phyloP scores from a whole-genome alignment of 2,113 vertebrate species.

The Campylomormyrus numenius region DNA sequence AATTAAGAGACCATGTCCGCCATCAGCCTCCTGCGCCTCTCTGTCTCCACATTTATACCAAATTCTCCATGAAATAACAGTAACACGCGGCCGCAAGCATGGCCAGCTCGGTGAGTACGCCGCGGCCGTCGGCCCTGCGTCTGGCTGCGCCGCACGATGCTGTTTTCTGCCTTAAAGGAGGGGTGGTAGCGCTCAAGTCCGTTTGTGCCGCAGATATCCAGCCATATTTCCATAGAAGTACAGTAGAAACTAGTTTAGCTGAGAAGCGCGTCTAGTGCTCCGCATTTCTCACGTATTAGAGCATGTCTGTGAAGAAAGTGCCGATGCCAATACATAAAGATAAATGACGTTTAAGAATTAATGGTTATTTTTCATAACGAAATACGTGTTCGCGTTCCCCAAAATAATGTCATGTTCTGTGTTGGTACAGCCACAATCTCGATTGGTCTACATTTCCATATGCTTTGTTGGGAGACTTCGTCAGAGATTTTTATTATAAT shows the following conservation, averaged over 20 bases:
- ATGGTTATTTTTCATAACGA: background rate
- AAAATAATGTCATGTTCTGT: constrained; percentile 8
- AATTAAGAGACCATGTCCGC: constrained; percentile 74
- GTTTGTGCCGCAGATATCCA: constrained; percentile 30
- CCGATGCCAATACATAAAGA: constrained; percentile 1
- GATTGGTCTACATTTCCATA: background rate
- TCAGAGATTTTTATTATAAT: background rate
- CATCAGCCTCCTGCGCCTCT: constrained; percentile 53
- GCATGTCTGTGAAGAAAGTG: constrained; percentile 27
- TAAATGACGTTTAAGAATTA: constrained; percentile 10
- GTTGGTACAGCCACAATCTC: constrained; percentile 7
- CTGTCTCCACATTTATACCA: constrained; percentile 55
- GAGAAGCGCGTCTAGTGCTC: constrained; percentile 20
- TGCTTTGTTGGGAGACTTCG: constrained; percentile 2
- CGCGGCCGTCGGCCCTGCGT: background rate
- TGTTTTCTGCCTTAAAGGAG: constrained; percentile 26
- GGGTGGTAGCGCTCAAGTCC: constrained; percentile 28
- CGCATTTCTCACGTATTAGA: constrained; percentile 22
- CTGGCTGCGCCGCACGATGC: background rate
- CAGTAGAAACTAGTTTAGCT: constrained; percentile 34
- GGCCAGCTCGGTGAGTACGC: constrained; percentile 85
- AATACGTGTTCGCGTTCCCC: background rate
- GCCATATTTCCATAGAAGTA: constrained; percentile 40
- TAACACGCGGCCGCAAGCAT: constrained; percentile 73
- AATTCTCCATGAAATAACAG: constrained; percentile 76